These are phyloP conservation scores for Bacillus rossius DNA, from an alignment of 1,140 invertebrate species.

Conservation along the genomic window DNA sequence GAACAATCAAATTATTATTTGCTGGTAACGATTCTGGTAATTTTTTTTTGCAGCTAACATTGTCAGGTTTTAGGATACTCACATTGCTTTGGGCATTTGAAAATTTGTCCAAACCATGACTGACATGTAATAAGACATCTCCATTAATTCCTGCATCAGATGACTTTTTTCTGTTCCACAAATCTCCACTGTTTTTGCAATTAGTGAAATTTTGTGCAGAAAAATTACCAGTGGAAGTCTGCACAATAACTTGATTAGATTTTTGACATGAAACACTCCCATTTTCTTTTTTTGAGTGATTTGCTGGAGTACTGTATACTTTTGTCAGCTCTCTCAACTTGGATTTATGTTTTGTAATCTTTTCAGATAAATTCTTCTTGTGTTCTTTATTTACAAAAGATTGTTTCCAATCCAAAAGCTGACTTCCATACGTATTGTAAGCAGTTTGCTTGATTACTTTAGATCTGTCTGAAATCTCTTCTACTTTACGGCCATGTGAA, in stretches of 20 bases:
- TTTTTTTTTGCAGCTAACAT: background rate
- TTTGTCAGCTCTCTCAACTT: background rate
- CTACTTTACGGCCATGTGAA: background rate
- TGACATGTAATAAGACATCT: no score
- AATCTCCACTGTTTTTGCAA: no score
- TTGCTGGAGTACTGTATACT: no score
- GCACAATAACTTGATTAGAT: no score
- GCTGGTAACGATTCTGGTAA: background rate
- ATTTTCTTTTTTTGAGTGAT: no score
- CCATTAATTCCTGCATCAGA: no score
- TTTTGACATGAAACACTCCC: no score
- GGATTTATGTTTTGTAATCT: background rate
- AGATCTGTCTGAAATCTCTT: background rate
- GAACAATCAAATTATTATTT: background rate
- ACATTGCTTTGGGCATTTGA: background rate
- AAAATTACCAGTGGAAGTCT: no score
- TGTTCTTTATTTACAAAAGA: background rate
- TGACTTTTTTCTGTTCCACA: no score
- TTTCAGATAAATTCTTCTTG: background rate
- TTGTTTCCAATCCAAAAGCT: background rate
- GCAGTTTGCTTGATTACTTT: background rate
- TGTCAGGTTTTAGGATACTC: background rate
- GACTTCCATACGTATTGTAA: background rate
- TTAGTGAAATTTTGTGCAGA: no score
- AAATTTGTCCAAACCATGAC: background rate